These are phyloP conservation scores for Syrmaticus mikado DNA, from an alignment of 2,113 vertebrate genomes.

Conservation along the genomic window DNA sequence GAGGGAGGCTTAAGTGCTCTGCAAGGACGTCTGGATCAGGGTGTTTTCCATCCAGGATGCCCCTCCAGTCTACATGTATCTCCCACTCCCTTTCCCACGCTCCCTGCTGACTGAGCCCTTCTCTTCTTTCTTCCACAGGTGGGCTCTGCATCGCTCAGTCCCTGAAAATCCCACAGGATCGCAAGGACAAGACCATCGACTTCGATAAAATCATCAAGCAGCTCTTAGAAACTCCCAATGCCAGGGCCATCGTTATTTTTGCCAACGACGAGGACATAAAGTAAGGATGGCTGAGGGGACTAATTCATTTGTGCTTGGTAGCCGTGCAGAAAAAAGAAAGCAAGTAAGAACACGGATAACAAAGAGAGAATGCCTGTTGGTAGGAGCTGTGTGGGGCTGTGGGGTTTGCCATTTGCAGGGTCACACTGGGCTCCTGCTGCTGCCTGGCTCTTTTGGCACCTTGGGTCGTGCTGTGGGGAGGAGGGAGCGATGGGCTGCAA, in stretches of 20 bases:
- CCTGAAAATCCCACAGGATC: slow-evolving; percentile 92
- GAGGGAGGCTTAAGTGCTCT: neutral
- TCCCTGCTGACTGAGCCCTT: neutral
- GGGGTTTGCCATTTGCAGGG: neutral
- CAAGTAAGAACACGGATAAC: neutral
- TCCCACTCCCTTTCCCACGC: neutral
- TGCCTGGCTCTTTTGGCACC: rapidly evolving
- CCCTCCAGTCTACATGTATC: rapidly evolving
- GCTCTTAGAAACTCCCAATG: slow-evolving; percentile 89
- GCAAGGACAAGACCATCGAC: slow-evolving; percentile 84
- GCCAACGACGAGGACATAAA: slow-evolving; percentile 95
- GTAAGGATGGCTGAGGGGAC: slow-evolving; percentile 70
- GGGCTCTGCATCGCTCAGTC: slow-evolving; percentile 97
- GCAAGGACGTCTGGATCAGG: rapidly evolving
- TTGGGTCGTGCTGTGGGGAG: rapidly evolving
- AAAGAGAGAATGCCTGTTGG: neutral
- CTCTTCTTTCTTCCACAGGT: slow-evolving; percentile 76
- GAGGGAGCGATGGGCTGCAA: neutral
- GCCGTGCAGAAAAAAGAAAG: neutral
- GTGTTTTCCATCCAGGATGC: neutral
- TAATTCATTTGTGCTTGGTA: neutral
- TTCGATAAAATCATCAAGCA: slow-evolving; percentile 92
- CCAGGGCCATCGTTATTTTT: slow-evolving; percentile 91
- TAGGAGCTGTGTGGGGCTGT: rapidly evolving
- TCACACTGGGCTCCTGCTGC: rapidly evolving